These are phyloP conservation scores for Nephrotoma flavescens DNA, from an alignment of 2,888 invertebrate genomes.

Conservation along the genomic window DNA sequence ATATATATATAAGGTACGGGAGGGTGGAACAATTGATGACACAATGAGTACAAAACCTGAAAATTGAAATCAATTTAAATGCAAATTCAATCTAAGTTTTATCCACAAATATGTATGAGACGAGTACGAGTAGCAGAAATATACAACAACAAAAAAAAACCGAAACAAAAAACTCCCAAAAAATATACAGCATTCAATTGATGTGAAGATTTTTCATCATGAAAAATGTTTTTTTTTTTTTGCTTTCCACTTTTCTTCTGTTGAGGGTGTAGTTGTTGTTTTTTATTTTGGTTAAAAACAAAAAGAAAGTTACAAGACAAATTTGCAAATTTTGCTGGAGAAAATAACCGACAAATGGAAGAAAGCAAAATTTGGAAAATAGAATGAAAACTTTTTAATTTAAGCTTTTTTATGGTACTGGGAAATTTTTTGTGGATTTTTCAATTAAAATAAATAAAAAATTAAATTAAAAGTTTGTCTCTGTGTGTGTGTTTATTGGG, in stretches of 20 bases:
- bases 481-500: background rate
- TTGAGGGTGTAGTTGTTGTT: background rate
- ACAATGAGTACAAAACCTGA: background rate
- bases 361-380: background rate
- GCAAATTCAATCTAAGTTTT: background rate
- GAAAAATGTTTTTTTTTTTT: background rate
- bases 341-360: background rate
- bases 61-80: background rate
- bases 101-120: background rate
- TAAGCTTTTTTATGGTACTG: background rate
- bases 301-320: background rate
- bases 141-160: background rate
- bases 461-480: background rate
- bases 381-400: background rate
- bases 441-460: background rate
- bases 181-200: background rate
- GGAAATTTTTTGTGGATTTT: background rate
- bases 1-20: too few relatives aligned
- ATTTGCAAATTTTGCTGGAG: background rate
- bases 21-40: background rate
- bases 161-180: background rate
- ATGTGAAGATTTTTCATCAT: background rate
- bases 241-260: background rate
- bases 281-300: background rate
- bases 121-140: background rate